Percentiles rank a stretch among this genome's conserved stretches.
phyloP scores from a whole-genome alignment of 2,888 invertebrate genomes.

The Gisinianus flammeolus region DNA sequence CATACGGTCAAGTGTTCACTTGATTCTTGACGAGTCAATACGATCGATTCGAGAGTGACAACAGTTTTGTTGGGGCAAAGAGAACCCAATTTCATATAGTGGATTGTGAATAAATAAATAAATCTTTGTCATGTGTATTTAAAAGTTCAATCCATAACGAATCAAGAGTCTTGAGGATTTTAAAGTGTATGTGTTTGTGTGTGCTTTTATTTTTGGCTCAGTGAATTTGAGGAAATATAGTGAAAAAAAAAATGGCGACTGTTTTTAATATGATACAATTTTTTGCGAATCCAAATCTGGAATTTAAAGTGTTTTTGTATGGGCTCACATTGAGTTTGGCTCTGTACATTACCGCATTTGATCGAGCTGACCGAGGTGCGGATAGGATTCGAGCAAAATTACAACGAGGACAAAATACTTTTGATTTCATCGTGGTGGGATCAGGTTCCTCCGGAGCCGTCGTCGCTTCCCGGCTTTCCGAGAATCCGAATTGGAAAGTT shows the following conservation, averaged over 20 bases:
- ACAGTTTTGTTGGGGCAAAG: too few relatives aligned
- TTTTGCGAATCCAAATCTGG: background rate
- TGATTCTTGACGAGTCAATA: too few relatives aligned
- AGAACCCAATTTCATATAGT: too few relatives aligned
- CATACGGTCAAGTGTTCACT: too few relatives aligned
- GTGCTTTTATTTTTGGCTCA: background rate
- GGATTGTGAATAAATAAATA: too few relatives aligned
- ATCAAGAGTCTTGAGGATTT: background rate
- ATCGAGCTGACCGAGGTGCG: background rate
- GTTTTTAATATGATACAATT: background rate
- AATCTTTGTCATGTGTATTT: background rate
- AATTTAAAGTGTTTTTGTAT: constrained; percentile 2
- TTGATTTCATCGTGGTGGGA: background rate
- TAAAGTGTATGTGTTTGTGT: too few relatives aligned
- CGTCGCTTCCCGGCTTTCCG: constrained; percentile 35
- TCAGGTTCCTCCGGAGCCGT: background rate
- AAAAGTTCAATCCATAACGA: background rate
- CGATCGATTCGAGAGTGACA: too few relatives aligned
- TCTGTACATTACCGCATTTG: background rate
- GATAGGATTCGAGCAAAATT: background rate
- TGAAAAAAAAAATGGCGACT: background rate
- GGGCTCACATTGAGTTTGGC: background rate
- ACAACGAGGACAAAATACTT: background rate
- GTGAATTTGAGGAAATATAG: background rate
- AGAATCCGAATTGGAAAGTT: constrained; percentile 39